Base-by-base conservation (phyloP, 2,797 vertebrate genomes). In the Mus minutoides region DNA sequence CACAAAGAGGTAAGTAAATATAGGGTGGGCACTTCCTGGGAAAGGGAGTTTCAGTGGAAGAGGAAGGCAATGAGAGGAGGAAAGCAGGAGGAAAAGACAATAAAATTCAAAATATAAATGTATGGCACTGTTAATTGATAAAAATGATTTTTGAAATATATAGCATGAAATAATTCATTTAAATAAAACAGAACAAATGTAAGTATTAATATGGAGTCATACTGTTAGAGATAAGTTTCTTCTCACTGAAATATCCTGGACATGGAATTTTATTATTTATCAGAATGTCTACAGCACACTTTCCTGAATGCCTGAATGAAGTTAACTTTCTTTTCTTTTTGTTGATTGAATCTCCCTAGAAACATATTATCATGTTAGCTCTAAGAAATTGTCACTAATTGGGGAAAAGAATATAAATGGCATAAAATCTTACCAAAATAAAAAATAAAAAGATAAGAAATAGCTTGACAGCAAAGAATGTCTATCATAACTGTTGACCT, bases 221-320 rank as follows among this genome's bases (percentile, higher is more conserved):
- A 75, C 71, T 92, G 29, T 79, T 54, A 49, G 0, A 14, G 24
- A 58, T 46, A 69, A 88, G 34, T 76, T 95, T 95, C 40, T 40
- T 91, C 54, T 73, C 37, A 88, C 8, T 92, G 40, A 90, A 94
- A 86, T 19, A 37, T 94, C 75, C 82, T 87, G 56, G 73, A 87
- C 12, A 58, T 71, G 64, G 31, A 85, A 84, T 91, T 91, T 95
- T 34, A 79, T 90, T 88, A 96, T 96, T 96, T 96, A 94, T 92
- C 67, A 96, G n/a, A 96, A 93, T 90, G 88, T 88, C 78, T 88
- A 34, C 26, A 97, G 91, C 93, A 93, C 49, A 67, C 54, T 97
- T 89, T 83, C 16, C 26, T 88, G 14, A 90, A 19, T 52, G 26
- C 13, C 26, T 88, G 11, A 90, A 16, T 58, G 26, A 80, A n/a